Percentiles rank a stretch among this genome's conserved stretches.
These are phyloP conservation scores for Tipula lateralis DNA, from an alignment of 2,888 invertebrate genomes.

Conservation along the genomic window DNA sequence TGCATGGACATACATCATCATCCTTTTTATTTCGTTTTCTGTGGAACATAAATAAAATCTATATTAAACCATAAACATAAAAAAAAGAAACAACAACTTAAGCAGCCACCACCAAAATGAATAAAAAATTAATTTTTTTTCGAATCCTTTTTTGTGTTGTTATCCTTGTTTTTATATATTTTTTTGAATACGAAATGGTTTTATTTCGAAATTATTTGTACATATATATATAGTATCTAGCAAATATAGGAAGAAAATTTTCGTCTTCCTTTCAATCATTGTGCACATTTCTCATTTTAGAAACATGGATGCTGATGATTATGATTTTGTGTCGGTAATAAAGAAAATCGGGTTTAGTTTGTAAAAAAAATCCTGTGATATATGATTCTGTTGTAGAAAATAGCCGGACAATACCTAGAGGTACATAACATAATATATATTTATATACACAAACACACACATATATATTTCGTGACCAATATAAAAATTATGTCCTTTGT, in stretches of 20 bases:
- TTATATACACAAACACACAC: not conserved
- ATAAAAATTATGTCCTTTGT: not conserved
- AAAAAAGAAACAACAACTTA: not conserved
- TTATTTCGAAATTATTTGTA: too few species aligned
- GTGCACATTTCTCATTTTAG: not conserved
- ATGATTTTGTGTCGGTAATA: not conserved
- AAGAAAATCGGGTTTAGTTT: not conserved
- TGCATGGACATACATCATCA: slow-evolving; percentile 24
- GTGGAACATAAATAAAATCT: not conserved
- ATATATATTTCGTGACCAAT: not conserved
- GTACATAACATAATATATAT: not conserved
- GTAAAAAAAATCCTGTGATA: not conserved
- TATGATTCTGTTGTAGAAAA: not conserved
- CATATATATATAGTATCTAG: not conserved
- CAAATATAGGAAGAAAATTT: not conserved
- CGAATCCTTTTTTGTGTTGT: not conserved
- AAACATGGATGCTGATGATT: not conserved
- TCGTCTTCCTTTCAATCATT: not conserved
- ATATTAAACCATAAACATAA: slow-evolving; percentile 1
- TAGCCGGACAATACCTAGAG: not conserved
- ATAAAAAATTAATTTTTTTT: not conserved
- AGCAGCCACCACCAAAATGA: not conserved
- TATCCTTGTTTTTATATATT: not conserved
- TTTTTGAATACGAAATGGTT: not conserved
- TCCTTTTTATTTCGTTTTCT: not conserved